Conservation (phyloP, 1,140 invertebrate genomes). For the Alviniconcha marisindica region DNA sequence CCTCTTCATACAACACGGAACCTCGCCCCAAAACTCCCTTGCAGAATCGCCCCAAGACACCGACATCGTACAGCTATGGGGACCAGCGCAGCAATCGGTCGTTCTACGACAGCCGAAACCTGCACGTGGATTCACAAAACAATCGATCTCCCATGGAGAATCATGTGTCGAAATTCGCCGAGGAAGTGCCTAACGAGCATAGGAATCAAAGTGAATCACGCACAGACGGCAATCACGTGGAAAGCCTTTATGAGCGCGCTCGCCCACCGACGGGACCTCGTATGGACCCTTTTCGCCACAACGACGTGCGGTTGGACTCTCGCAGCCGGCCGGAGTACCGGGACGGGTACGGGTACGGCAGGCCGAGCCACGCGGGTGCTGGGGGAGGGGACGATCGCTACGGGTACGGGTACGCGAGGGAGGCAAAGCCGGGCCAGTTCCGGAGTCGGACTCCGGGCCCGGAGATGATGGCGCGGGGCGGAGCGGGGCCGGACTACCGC, state of each 20-base stretch:
- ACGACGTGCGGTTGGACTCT: slow-evolving; percentile 39
- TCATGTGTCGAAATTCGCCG: slow-evolving; percentile 19
- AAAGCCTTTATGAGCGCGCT: slow-evolving; percentile 47
- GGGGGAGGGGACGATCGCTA: slow-evolving; percentile 53
- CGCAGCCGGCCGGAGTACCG: slow-evolving; percentile 21
- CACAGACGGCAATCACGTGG: slow-evolving; percentile 49
- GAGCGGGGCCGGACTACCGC: slow-evolving; percentile 50
- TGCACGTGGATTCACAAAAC: slow-evolving; percentile 2
- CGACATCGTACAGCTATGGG: slow-evolving; percentile 54
- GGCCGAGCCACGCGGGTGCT: neutral
- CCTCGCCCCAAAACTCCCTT: slow-evolving; percentile 63
- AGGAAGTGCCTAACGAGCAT: slow-evolving; percentile 11
- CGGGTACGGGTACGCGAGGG: slow-evolving; percentile 49
- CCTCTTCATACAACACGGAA: slow-evolving; percentile 30
- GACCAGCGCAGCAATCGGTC: slow-evolving; percentile 47
- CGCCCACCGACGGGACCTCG: slow-evolving; percentile 65
- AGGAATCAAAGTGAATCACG: slow-evolving; percentile 49
- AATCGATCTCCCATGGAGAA: slow-evolving; percentile 23
- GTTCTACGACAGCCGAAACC: slow-evolving; percentile 31
- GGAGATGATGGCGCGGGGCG: slow-evolving; percentile 68
- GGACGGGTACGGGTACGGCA: slow-evolving; percentile 21
- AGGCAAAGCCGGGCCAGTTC: slow-evolving; percentile 68
- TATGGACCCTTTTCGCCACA: slow-evolving; percentile 56
- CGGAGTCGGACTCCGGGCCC: slow-evolving; percentile 75
- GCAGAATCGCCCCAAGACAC: slow-evolving; percentile 63